A percentile compares a stretch with the other conserved stretches of the same genome.
Conservation (phyloP, 2,113 vertebrate species). For the Buteo buteo region DNA sequence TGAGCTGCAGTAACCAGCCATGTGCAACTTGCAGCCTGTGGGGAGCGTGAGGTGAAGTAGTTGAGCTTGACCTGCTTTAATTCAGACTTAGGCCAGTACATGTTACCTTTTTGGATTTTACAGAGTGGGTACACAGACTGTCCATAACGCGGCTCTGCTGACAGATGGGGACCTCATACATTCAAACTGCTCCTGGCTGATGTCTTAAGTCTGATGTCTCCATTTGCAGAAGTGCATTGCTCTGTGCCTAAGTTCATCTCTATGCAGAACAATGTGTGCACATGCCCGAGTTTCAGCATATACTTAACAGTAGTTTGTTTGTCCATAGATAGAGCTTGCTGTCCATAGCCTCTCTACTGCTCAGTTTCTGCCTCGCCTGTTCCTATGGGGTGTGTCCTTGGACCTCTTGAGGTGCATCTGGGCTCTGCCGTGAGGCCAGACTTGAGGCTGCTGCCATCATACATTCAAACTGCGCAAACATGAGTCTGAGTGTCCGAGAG, state of each 20-base stretch:
- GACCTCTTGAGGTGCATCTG: not conserved
- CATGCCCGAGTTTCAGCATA: rapidly evolving
- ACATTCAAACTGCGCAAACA: not conserved
- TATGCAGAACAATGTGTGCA: rapidly evolving
- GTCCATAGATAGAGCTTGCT: rapidly evolving
- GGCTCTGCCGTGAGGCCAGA: not conserved
- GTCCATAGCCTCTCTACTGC: not conserved
- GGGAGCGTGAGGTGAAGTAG: not conserved
- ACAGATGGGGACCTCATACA: rapidly evolving
- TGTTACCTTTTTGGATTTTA: not conserved
- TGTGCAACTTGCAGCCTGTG: not conserved
- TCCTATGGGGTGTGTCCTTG: not conserved
- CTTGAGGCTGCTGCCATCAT: not conserved
- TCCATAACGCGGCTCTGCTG: not conserved
- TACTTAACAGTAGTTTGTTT: not conserved
- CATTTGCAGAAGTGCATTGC: not conserved
- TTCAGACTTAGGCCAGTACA: not conserved
- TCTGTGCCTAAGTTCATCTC: not conserved
- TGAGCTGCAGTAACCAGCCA: not conserved
- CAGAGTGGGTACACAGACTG: not conserved
- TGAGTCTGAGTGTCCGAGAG: rapidly evolving
- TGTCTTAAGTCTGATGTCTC: not conserved
- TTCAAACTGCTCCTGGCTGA: not conserved
- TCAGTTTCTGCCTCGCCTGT: not conserved
- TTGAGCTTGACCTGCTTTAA: not conserved